Base-by-base conservation (phyloP, 2,888 invertebrate genomes). In the Synergus laeviventris region DNA sequence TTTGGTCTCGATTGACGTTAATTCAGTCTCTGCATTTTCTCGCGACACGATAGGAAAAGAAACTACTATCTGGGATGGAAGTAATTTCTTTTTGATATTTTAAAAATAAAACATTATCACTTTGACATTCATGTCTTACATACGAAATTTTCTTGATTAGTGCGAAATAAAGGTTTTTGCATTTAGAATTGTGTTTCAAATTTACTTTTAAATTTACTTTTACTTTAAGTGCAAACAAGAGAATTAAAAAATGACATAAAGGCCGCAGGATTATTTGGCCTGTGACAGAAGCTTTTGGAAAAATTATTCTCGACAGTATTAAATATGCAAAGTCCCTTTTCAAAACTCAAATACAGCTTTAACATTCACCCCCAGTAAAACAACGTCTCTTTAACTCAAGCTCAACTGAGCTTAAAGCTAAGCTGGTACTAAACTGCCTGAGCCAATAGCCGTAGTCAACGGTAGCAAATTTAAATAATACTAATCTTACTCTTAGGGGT, bases 1-100 rank as follows among this genome's bases (percentile, higher is more conserved):
- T 83, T 83, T 81, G 81, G 78, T 81, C 81, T 74, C 83, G 80
- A 83, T 82, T 83, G 73, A 73, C 73, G 73, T 73, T 56, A 54
- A 73, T 49, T 73, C 73, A 54, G 73, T 56, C 36, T 31, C 49
- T n/a, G 16, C n/a, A n/a, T 64, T 64, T 64, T 64, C 64, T 64
- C 39, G 21, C 39, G 39, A 39, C 39, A 18, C 39, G 18, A 42
- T 12, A 7, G 39, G 18, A 39, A 39, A 18, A 1, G 18, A 39
- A 21, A n/a, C 14, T 39, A 14, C 18, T 39, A 42, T 64, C 18
- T 42, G 39, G 38, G 39, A 4, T 39, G 39, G 39, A 64, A 62
- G 36, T 36, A 61, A 42, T 64, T 64, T n/a, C 39, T 64, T 21
- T 64, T 9, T 64, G 21, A 64, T 18, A 38, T 61, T 61, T 61